Evolutionary conservation across 2,113 vertebrate genomes (phyloP).

Genomic region (Alectura lathami): DNA sequence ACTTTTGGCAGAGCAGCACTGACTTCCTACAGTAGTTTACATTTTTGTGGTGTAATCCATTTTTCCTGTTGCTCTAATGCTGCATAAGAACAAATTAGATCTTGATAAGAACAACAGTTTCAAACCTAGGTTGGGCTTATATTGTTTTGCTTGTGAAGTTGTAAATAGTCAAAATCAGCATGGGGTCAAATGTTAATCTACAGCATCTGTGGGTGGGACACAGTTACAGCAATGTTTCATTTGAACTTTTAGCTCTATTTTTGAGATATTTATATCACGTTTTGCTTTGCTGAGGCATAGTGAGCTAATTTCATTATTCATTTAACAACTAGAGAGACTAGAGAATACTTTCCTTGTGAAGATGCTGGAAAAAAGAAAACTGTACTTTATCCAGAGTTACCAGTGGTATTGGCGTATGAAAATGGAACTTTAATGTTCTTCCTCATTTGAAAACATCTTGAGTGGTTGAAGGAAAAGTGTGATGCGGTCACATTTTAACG

Average conservation of each 20-base stretch:
- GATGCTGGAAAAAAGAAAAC: neutral
- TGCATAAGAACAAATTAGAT: neutral
- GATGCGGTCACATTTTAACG: neutral
- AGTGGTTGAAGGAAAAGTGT: neutral
- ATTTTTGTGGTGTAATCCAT: accelerated
- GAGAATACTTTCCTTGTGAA: neutral
- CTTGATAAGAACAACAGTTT: neutral
- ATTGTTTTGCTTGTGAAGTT: neutral
- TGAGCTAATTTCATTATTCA: conserved; percentile 9
- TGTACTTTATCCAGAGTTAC: neutral
- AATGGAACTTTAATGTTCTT: neutral
- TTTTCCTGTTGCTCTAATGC: neutral
- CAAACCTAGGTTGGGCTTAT: neutral
- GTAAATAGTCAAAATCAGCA: neutral
- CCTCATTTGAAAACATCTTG: neutral
- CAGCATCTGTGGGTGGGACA: neutral
- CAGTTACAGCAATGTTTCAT: neutral
- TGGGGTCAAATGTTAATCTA: neutral
- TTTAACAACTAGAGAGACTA: neutral
- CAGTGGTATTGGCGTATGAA: neutral
- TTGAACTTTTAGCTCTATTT: neutral
- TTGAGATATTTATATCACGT: neutral
- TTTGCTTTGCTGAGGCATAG: neutral
- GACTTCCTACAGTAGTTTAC: neutral
- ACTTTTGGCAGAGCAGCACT: neutral